Evolutionary conservation across 2,888 invertebrate species (phyloP).

Genomic region (Sphaeridia pumilis): DNA sequence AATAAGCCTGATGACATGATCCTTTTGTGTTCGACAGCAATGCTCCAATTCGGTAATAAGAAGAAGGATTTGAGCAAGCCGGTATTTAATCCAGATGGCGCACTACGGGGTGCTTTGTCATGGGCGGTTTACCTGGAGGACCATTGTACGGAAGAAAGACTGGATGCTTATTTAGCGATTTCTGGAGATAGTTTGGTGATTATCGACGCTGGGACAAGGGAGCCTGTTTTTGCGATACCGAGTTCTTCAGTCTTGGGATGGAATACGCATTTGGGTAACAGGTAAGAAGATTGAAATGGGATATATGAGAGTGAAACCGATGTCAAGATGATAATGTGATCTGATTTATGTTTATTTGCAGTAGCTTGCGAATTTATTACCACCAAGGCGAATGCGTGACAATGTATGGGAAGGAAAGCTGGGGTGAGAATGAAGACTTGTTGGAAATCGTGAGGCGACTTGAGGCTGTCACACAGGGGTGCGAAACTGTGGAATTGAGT

Average conservation of each 20-base stretch:
- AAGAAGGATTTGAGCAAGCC: conserved; percentile 67
- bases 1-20: too few species aligned
- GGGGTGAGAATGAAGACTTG: conserved; percentile 54
- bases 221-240: conserved; percentile 75
- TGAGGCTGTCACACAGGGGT: conserved; percentile 61
- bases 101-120: conserved; percentile 63
- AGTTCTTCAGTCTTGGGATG: conserved; percentile 67
- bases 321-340: not conserved
- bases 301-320: not conserved
- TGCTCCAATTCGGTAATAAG: conserved; percentile 60
- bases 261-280: conserved; percentile 46
- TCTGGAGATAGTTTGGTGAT: conserved; percentile 77
- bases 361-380: conserved; percentile 68
- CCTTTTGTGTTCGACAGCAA: too few species aligned
- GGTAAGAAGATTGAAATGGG: not conserved
- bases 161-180: conserved; percentile 73
- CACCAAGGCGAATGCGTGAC: conserved; percentile 89
- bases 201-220: conserved; percentile 67
- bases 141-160: conserved; percentile 50
- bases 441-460: conserved; percentile 70
- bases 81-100: conserved; percentile 59
- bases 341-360: conserved; percentile 16
- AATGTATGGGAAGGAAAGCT: conserved; percentile 57
- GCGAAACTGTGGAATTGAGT: conserved; percentile 65
- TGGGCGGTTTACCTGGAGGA: conserved; percentile 67